Base-by-base conservation (phyloP, 2,113 vertebrate genomes). In the Desmodus rotundus region DNA sequence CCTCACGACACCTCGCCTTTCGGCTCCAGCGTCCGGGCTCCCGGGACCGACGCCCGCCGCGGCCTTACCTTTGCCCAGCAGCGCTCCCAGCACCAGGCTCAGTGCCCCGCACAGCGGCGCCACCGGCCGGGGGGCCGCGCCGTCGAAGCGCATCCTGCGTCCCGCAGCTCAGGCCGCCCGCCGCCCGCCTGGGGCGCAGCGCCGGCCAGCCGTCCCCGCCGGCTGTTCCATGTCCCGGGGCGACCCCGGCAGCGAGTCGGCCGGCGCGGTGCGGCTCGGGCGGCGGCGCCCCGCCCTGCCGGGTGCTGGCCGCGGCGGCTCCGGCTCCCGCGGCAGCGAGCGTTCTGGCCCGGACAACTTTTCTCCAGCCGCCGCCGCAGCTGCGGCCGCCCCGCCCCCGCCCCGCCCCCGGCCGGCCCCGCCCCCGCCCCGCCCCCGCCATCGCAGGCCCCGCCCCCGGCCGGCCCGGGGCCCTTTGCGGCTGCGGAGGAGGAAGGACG, bases 61-160 rank as follows among this genome's bases (percentile, higher is more conserved):
- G 10, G 15, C 67, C 97, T 98, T 90, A 98, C 98, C 98, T 98
- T 92, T 85, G 95, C 98, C 97, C 13, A 98, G 97, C 90, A 98
- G 89, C 33, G 97, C 98, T 41, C 90, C 98, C 52, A 98, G 91
- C 36, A 98, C 93, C 97, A 98, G 96, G 93, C 95, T 95, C 82
- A 97, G 93, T 20, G 87, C 96, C 96, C 96, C 85, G 94, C 94
- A 96, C 95, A 96, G 50, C 67, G 41, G 91, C 96, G 91, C 96
- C 84, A 73, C 88, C 81, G 93, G 95, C 93, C 95, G 56, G 54
- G 94, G 93, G 95, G 93, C 97, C 93, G 93, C 93, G 82, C 97
- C 97, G 89, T 97, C 94, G 78, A 83, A 94, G 97, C 93, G 95
- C 97, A 98, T 97, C 86, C 67, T 97, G 96, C 45, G 85, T 89